These are phyloP conservation scores for Coelogynopora nodosa DNA, from an alignment of 2,888 invertebrate genomes.

Conservation along the genomic window DNA sequence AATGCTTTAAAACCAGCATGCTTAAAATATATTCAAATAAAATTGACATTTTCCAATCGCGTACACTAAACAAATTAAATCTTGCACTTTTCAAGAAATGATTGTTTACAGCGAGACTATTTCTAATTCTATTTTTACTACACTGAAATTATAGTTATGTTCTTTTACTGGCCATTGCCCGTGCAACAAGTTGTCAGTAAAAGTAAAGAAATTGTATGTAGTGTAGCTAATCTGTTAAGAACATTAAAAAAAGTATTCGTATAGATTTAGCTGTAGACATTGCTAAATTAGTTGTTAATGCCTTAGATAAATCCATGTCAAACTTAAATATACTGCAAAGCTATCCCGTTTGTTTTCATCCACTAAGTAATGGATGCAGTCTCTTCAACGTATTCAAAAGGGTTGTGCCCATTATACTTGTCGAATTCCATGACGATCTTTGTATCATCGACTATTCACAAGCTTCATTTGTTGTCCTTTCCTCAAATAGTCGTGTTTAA, in stretches of 20 bases:
- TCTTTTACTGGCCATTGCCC: not conserved
- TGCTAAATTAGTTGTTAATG: slow-evolving; percentile 14
- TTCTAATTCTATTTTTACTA: not conserved
- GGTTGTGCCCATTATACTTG: not conserved
- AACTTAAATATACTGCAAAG: no score
- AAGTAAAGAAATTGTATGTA: no score
- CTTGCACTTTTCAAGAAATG: not conserved
- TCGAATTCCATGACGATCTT: not conserved
- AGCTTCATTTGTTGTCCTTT: not conserved
- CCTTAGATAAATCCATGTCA: no score
- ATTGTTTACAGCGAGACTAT: not conserved
- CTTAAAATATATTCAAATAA: not conserved
- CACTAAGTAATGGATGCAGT: slow-evolving; percentile 7
- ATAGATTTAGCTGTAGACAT: not conserved
- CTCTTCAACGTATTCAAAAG: not conserved
- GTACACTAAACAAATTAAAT: not conserved
- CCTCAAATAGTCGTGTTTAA: not conserved
- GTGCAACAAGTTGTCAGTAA: no score
- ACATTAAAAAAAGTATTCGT: not conserved
- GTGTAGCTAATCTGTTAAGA: not conserved
- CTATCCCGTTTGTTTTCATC: no score
- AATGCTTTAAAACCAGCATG: not conserved
- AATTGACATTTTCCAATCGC: not conserved
- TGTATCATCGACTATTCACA: not conserved
- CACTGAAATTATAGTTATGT: not conserved